A percentile compares a stretch with the other conserved stretches of the same genome.
These are phyloP conservation scores for Madoqua kirkii DNA, from an alignment of 2,113 vertebrate species.

Conservation along the genomic window DNA sequence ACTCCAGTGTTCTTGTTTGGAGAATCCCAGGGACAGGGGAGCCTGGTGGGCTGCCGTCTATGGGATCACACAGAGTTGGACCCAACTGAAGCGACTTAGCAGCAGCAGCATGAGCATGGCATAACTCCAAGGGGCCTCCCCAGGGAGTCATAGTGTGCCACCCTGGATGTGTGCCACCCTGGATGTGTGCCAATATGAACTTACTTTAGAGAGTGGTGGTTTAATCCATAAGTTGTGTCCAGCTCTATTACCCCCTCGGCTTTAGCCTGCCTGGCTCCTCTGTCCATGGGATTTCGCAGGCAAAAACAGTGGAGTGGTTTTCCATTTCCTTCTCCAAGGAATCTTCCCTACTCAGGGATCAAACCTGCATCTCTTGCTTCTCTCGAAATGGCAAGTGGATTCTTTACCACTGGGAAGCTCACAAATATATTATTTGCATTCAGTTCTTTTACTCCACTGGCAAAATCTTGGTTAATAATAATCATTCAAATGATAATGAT, in stretches of 20 bases:
- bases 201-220: not conserved
- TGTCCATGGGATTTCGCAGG: not conserved
- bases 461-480: not conserved
- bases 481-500: not conserved
- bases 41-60: not conserved
- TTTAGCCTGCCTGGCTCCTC: not conserved
- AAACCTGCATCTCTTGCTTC: not conserved
- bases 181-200: not conserved
- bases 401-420: not conserved
- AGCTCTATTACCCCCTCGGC: not conserved
- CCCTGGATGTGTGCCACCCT: not conserved
- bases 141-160: too few species aligned
- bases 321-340: not conserved
- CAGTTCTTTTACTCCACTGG: not conserved
- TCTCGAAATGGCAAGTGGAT: not conserved
- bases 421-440: not conserved
- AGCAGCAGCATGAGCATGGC: not conserved
- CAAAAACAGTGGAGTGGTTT: not conserved
- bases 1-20: not conserved
- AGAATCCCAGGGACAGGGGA: fast-evolving
- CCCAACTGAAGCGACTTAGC: fast-evolving
- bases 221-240: not conserved
- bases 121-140: not conserved
- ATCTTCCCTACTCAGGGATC: not conserved
- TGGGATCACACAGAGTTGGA: not conserved